Evolutionary conservation across 2,888 invertebrate genomes (phyloP), one percentile per base, ranked within the genome.

Genomic region (Lasioglossum vierecki): DNA sequence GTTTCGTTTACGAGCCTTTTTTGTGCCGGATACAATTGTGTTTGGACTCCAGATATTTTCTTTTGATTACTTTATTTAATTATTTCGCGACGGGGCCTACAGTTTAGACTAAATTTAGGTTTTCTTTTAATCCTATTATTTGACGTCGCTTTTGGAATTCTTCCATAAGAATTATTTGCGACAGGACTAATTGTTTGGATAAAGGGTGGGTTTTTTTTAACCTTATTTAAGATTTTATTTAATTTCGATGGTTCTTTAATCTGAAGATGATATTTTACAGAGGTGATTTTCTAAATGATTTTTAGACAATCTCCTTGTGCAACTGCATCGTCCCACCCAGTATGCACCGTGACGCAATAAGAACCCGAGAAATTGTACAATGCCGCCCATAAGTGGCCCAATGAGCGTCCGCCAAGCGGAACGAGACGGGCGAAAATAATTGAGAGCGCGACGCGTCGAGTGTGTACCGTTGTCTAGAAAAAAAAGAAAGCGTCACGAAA

Each of bases 301-400:
- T 18, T 49, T 22, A 4, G 18, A 49, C 18, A 6, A 18, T 49
- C 18, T 6, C 18, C 49, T 49, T 22, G 30, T 8, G 53, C 53
- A 9, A 53, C 22, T 30, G 2, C 11, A 26, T 30, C 66, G 35
- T 66, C 6, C 18, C 35, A 66, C 66, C 13, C 76, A 2, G 18
- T 39, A 15, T 26, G 30, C 41, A 5, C 68, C 30, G 26, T 76
- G 82, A 72, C 60, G 74, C 35, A 80, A 80, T 22, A n/a, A 73
- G 53, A 75, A 66, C 76, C n/a, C 46, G 57, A n/a, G 82, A 30
- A 68, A 79, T 82, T 74, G 53, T 57, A 81, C 80, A 77, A 81
- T 57, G 30, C 53, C 30, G 53, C 18, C 73, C 53, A 79, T 75
- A 46, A 76, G 44, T 70, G 80, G 53, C 39, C 75, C 30, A 63